Base-by-base conservation (phyloP, 1,140 invertebrate genomes). In the Ostrea denselamellosa region DNA sequence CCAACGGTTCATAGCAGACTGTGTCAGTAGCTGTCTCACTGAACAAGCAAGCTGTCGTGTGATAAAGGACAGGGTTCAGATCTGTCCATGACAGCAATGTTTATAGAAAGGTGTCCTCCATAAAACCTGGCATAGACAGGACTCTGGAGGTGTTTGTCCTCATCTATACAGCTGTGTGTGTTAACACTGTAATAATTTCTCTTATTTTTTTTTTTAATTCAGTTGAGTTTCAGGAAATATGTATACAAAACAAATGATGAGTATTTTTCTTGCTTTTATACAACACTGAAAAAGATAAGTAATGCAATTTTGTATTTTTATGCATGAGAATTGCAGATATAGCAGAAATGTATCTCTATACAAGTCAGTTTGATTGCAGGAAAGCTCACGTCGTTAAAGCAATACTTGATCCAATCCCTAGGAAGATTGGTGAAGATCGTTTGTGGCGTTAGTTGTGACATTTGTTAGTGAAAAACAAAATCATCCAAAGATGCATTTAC, bases 1-100 rank as follows among this genome's bases (percentile, higher is more conserved):
- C 89, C 86, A 93, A 93, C 87, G 92, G 92, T 77, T 90, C 89
- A 77, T 77, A 77, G 68, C 68, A 77, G 68, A 77, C 68, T 71
- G 88, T 90, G 62, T 93, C 90, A 34, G 90, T 22, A 53, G 10
- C 44, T 54, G 82, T 83, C 44, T 83, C 44, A 83, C 28, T 83
- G 68, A 77, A 77, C 68, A 77, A 77, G 68, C 25, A 9, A 9
- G 22, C 68, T 77, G 68, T 77, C 68, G 28, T 77, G 68, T 77
- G 68, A 77, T 77, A 34, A 62, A 34, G 22, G 28, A 77, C 68
- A 25, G 68, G 14, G 68, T 77, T 17, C 56, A 9, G 8, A 77
- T 77, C 68, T 77, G 68, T 77, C 68, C 28, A 8, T 77, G 68
- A 77, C 68, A 28, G 68, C 68, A 77, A 25, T 77, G 28, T 77